phyloP scores from a whole-genome alignment of 2,797 vertebrate species.

The Diceros bicornis region DNA sequence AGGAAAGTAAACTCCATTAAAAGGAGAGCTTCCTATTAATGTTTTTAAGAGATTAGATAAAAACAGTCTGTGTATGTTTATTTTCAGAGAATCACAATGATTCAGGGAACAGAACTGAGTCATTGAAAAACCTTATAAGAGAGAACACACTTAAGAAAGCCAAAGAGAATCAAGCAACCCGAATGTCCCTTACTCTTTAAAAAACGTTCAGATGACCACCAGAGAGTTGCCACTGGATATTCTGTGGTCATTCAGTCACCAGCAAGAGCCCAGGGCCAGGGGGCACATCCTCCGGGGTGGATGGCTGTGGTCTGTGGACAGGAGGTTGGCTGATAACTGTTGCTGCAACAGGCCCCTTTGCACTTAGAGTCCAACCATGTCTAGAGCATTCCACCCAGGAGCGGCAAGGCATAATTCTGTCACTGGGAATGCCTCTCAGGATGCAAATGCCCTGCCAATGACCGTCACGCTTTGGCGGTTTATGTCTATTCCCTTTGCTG shows the following conservation, averaged over 20 bases:
- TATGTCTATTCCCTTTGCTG: constrained; percentile 10
- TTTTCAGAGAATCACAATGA: constrained; percentile 53
- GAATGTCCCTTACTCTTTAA: neutral
- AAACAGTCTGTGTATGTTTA: constrained; percentile 15
- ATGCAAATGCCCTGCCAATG: neutral
- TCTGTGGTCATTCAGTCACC: neutral
- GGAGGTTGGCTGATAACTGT: neutral
- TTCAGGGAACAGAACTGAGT: neutral
- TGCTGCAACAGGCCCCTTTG: neutral
- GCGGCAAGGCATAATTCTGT: neutral
- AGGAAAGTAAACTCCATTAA: neutral
- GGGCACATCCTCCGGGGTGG: neutral
- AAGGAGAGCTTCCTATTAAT: neutral
- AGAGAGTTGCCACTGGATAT: neutral
- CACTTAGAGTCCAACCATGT: neutral
- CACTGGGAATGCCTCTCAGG: neutral
- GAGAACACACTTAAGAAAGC: neutral
- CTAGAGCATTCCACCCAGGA: neutral
- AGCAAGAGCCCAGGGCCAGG: neutral
- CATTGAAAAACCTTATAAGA: neutral
- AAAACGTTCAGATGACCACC: neutral
- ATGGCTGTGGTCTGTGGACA: fast-evolving
- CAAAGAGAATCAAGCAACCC: neutral
- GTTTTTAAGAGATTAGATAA: neutral
- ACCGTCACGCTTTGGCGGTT: neutral